Evolutionary conservation across 2,113 vertebrate genomes (phyloP).

Genomic region (Bambusicola thoracicus): DNA sequence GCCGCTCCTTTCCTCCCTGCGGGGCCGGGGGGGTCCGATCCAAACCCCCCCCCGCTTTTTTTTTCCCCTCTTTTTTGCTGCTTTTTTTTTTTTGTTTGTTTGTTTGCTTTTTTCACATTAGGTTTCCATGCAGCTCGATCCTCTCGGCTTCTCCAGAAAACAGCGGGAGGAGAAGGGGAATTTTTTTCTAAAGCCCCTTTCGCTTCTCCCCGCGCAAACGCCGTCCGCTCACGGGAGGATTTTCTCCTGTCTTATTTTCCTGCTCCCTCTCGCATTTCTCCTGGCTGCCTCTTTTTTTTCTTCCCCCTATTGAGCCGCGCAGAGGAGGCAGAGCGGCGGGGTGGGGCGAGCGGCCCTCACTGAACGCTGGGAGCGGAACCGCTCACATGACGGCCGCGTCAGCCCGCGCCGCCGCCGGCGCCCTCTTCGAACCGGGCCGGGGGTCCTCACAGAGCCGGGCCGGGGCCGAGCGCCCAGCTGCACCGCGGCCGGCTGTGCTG

Average conservation of each 20-base stretch:
- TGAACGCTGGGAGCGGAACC: conserved; percentile 85
- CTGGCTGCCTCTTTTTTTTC: conserved; percentile 19
- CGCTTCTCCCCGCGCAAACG: neutral
- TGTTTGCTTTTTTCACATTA: conserved; percentile 15
- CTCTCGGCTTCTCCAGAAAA: neutral
- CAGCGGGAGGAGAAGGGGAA: neutral
- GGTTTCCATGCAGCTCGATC: conserved; percentile 16
- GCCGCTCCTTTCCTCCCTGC: conserved; percentile 50
- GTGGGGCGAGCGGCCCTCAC: conserved; percentile 85
- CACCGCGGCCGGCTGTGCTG: neutral
- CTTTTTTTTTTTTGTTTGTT: neutral
- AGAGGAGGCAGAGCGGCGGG: conserved; percentile 75
- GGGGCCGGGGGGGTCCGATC: conserved; percentile 28
- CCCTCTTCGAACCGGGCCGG: conserved; percentile 77
- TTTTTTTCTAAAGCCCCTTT: neutral
- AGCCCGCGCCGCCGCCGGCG: conserved; percentile 79
- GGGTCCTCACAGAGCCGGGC: neutral
- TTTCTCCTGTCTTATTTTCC: neutral
- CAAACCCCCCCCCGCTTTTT: neutral
- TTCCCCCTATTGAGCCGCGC: conserved; percentile 62
- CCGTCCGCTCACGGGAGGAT: neutral
- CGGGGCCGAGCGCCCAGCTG: neutral
- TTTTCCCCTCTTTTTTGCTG: neutral
- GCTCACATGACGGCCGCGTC: conserved; percentile 89
- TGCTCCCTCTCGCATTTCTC: conserved; percentile 72